Evolutionary conservation across 1,140 invertebrate species (phyloP), one percentile per base, ranked within the genome.

Genomic region (Drosophila kanapiae): DNA sequence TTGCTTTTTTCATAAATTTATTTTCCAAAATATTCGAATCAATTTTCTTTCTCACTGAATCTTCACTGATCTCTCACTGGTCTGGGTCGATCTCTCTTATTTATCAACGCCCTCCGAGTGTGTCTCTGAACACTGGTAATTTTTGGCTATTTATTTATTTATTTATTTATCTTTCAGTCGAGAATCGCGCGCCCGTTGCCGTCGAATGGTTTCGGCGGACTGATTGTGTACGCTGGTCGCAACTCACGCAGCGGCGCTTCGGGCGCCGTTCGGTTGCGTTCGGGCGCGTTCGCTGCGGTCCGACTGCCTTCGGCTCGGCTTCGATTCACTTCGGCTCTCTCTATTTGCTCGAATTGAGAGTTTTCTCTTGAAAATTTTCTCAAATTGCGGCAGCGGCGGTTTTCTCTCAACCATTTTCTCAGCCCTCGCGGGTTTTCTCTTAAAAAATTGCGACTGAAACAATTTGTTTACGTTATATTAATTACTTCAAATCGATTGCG

Each of bases 151-250:
- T 58, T 74, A 51, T 51, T 51, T 51, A 51, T 51, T 51, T 51
- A 49, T 49, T 31, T 51, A 14, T 51, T 85, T 59, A 63, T 60
- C 68, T 69, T 85, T 75, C 6, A 38, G 68, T 68, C 82, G 78
- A 85, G 69, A 85, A 62, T 75, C 74, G 72, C 82, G 74, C 78
- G 49, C 67, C 59, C 70, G 81, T 80, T 78, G 72, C 72, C 67
- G 72, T 84, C 70, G 76, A 83, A 60, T 83, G 80, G 43, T 59
- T 43, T 58, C 56, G 40, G 56, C 56, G 56, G 56, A 57, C 48
- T 63, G 60, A 63, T 63, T 63, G 51, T 63, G 60, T 63, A 57
- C 29, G 60, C 27, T 63, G 51, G 51, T 40, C 23, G 38, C 29
- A 33, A 11, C 48, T 16, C 48, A 33, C 48, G 29, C 48, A 51